These are phyloP conservation scores for Platyscapa corneri DNA, from an alignment of 1,140 invertebrate genomes.

Conservation along the genomic window DNA sequence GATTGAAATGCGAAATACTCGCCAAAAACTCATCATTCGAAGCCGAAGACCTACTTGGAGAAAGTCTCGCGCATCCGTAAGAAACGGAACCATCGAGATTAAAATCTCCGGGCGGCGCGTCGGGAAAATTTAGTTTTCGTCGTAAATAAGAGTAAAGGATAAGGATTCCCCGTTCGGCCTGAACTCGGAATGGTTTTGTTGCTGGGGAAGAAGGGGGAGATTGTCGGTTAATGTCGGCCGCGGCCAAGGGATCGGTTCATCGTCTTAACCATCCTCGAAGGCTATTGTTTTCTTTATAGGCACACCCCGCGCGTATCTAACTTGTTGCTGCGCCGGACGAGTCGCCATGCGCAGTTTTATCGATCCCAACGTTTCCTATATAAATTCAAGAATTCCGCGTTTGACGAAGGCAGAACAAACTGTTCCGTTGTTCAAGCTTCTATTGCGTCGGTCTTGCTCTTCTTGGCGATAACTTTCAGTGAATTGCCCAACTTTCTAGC, in stretches of 20 bases:
- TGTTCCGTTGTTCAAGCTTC: conserved; percentile 2
- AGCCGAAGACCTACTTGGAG: too few relatives aligned
- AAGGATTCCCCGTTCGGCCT: too few relatives aligned
- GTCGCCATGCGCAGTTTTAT: conserved; percentile 66
- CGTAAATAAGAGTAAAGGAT: too few relatives aligned
- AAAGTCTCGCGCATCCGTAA: too few relatives aligned
- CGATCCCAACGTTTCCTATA: conserved; percentile 56
- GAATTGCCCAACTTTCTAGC: background rate
- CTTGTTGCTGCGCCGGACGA: conserved; percentile 61
- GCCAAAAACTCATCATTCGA: too few relatives aligned
- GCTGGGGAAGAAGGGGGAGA: too few relatives aligned
- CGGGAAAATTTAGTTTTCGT: too few relatives aligned
- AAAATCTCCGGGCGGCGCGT: too few relatives aligned
- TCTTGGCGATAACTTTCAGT: background rate
- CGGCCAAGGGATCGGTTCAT: background rate
- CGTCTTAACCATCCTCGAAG: background rate
- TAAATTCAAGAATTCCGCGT: conserved; percentile 25
- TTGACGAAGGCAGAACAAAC: conserved; percentile 13
- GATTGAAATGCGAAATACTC: too few relatives aligned
- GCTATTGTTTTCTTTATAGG: background rate
- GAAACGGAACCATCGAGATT: too few relatives aligned
- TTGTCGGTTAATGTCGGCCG: background rate
- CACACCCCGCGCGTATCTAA: conserved; percentile 52
- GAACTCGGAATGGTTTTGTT: too few relatives aligned
- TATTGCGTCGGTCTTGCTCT: background rate